These are phyloP conservation scores for Scortum barcoo DNA, from an alignment of 2,113 vertebrate species.

Conservation along the genomic window DNA sequence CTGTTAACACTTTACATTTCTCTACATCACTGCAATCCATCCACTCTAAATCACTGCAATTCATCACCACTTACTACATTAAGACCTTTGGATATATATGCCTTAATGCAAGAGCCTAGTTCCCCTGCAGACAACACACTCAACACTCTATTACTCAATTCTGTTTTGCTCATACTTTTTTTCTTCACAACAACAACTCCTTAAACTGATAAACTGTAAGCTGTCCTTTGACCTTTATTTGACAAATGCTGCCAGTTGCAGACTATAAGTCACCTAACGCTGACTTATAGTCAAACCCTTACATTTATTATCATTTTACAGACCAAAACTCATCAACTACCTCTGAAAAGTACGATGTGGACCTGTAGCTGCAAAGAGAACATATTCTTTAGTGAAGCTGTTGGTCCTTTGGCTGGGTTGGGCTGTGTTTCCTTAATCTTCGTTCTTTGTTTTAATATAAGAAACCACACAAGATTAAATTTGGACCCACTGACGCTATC, in stretches of 20 bases:
- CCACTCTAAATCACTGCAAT: constrained; percentile 20
- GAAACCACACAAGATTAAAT: neutral
- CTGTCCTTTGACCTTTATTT: neutral
- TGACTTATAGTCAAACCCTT: neutral
- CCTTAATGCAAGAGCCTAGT: neutral
- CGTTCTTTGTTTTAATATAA: neutral
- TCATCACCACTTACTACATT: constrained; percentile 27
- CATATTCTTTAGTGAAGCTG: neutral
- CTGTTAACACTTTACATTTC: constrained; percentile 21
- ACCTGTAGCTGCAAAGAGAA: neutral
- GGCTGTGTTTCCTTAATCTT: neutral
- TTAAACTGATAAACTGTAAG: neutral
- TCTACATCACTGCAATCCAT: constrained; percentile 22
- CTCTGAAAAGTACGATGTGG: neutral
- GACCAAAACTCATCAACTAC: neutral
- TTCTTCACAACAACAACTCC: neutral
- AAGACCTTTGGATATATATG: neutral
- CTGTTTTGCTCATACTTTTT: neutral
- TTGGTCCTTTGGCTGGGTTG: neutral
- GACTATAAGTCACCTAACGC: neutral
- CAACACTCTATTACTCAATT: neutral
- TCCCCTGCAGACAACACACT: neutral
- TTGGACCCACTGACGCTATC: neutral
- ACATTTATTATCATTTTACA: neutral
- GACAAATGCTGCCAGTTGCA: neutral